Percentiles rank a stretch among this genome's conserved stretches.
These are phyloP conservation scores for Premnoplex brunnescens DNA, from an alignment of 2,797 vertebrate genomes.

Conservation along the genomic window DNA sequence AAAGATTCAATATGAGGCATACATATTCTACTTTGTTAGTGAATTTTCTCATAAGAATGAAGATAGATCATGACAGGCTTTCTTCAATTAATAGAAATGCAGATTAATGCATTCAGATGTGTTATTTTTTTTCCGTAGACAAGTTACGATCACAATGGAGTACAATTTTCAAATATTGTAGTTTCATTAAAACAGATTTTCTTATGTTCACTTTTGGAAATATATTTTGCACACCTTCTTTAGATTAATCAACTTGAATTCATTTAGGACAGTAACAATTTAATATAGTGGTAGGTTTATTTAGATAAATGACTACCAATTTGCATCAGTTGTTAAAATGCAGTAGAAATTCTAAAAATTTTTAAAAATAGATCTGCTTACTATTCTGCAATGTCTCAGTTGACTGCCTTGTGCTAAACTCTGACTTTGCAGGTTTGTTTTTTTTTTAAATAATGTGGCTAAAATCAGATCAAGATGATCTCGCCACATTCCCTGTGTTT, in stretches of 20 bases:
- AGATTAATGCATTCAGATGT: conserved; percentile 30
- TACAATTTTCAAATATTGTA: neutral
- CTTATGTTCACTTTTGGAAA: neutral
- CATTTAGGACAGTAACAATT: neutral
- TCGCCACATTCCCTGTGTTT: neutral
- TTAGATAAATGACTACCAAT: conserved; percentile 36
- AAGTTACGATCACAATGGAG: neutral
- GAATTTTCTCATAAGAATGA: conserved; percentile 14
- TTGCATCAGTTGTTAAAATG: conserved; percentile 30
- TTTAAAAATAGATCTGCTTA: neutral
- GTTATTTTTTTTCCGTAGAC: neutral
- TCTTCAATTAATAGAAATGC: conserved; percentile 31
- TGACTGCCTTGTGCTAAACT: neutral
- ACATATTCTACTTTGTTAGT: neutral
- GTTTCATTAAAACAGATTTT: neutral
- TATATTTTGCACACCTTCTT: conserved; percentile 20
- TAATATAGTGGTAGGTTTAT: conserved; percentile 3
- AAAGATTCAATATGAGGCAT: neutral
- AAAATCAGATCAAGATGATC: neutral
- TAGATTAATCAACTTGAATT: conserved; percentile 21
- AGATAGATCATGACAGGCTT: neutral
- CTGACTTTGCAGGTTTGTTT: neutral
- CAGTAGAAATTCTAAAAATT: neutral
- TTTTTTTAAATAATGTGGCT: neutral
- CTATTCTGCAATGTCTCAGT: neutral